Percentiles rank a stretch among this genome's conserved stretches.
Conservation (phyloP, 2,797 vertebrate genomes). For the Sebastes aleutianus region DNA sequence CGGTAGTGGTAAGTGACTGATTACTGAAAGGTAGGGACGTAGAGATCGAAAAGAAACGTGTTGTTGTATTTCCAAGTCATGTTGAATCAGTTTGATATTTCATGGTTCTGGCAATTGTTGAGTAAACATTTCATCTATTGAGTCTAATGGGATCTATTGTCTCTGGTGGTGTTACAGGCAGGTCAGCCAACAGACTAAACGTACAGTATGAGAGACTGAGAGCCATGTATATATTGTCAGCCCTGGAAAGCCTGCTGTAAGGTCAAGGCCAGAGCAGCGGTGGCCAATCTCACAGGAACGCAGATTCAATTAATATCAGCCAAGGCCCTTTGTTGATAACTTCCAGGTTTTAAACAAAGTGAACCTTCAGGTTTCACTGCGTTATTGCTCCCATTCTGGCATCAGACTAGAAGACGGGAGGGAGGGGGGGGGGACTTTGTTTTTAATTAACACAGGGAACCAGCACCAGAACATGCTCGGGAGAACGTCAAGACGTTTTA, state of each 20-base stretch:
- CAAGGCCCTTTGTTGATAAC: conserved; percentile 53
- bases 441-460: conserved; percentile 13
- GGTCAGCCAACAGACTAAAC: conserved; percentile 48
- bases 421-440: neutral
- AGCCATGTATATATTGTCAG: conserved; percentile 13
- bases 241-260: conserved; percentile 37
- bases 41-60: conserved; percentile 21
- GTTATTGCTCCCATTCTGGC: conserved; percentile 43
- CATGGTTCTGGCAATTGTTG: conserved; percentile 45
- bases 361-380: conserved; percentile 26
- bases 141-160: conserved; percentile 47
- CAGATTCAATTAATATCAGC: conserved; percentile 54
- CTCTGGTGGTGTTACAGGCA: conserved; percentile 33
- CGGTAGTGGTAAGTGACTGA: conserved; percentile 39
- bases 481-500: neutral
- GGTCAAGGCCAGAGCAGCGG: conserved; percentile 62
- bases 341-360: conserved; percentile 54
- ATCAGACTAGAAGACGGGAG: conserved; percentile 8
- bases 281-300: conserved; percentile 57
- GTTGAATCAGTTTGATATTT: conserved; percentile 65
- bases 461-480: neutral
- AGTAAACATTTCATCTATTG: conserved; percentile 46
- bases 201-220: conserved; percentile 40
- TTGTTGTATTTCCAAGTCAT: conserved; percentile 48
- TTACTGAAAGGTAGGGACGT: conserved; percentile 42